phyloP scores from a whole-genome alignment of 2,888 invertebrate species.

The Cerastis rubricosa region DNA sequence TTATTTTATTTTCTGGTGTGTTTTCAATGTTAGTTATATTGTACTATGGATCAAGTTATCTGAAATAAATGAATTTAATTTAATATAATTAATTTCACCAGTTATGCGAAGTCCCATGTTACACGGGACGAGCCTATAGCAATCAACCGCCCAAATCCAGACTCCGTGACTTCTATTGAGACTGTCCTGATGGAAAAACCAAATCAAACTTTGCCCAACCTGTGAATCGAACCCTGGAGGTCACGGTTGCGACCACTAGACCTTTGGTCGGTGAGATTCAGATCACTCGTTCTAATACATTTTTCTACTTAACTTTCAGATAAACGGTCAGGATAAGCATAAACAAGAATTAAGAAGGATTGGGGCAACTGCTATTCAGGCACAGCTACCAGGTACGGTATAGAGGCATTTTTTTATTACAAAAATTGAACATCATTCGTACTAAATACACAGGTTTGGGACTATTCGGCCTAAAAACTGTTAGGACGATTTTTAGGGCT shows the following conservation, averaged over 20 bases:
- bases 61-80: no score
- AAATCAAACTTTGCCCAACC: background rate
- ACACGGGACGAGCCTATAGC: background rate
- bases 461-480: background rate
- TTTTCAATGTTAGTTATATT: no score
- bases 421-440: no score
- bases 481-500: background rate
- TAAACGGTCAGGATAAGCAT: slow-evolving; percentile 91
- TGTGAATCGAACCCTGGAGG: background rate
- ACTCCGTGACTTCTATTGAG: background rate
- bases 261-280: background rate
- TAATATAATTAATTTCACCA: no score
- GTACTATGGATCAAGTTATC: no score
- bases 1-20: no score
- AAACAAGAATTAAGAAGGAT: slow-evolving; percentile 92
- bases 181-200: background rate
- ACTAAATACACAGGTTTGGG: background rate
- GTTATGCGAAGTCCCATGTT: background rate
- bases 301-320: slow-evolving; percentile 77
- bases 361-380: slow-evolving; percentile 92
- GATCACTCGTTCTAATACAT: background rate
- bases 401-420: no score
- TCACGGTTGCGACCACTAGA: background rate
- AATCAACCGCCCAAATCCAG: background rate
- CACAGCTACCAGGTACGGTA: slow-evolving; percentile 91